Percentiles rank a stretch among this genome's conserved stretches.
phyloP scores from a whole-genome alignment of 2,113 vertebrate genomes.

The Nanger granti region DNA sequence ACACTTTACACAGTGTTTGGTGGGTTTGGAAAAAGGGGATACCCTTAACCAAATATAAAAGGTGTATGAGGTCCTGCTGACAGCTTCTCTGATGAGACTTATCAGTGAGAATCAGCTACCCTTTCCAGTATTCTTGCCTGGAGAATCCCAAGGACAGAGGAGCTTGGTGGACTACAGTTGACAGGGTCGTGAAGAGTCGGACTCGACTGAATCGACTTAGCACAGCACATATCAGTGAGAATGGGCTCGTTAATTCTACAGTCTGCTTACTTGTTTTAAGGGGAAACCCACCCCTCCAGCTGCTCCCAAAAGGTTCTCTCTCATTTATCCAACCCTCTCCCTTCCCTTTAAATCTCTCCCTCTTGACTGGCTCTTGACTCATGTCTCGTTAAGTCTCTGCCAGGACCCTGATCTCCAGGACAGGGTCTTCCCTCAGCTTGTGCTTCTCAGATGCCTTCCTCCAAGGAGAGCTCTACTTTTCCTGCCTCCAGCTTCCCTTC shows the following conservation, averaged over 20 bases:
- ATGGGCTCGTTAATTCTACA: accelerated
- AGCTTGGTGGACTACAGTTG: background rate
- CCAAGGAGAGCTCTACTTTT: background rate
- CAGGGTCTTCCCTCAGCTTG: background rate
- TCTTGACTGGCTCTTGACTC: background rate
- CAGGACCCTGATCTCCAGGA: background rate
- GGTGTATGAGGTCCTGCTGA: background rate
- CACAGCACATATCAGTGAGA: background rate
- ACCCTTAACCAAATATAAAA: background rate
- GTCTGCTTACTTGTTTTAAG: background rate
- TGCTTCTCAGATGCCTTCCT: background rate
- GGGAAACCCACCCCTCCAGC: background rate
- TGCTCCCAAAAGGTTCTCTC: background rate
- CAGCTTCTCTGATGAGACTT: background rate
- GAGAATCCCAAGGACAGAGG: background rate
- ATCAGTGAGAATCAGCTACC: background rate
- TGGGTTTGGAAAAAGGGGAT: background rate
- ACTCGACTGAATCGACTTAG: background rate
- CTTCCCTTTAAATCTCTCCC: background rate
- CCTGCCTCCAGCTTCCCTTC: background rate
- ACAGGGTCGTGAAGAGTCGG: accelerated
- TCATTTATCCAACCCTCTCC: background rate
- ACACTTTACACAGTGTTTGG: background rate
- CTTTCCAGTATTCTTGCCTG: background rate
- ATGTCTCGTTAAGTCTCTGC: background rate